Evolutionary conservation across 2,113 vertebrate species (phyloP), one percentile per base, ranked within the genome.

Genomic region (Eulacestoma nigropectus): DNA sequence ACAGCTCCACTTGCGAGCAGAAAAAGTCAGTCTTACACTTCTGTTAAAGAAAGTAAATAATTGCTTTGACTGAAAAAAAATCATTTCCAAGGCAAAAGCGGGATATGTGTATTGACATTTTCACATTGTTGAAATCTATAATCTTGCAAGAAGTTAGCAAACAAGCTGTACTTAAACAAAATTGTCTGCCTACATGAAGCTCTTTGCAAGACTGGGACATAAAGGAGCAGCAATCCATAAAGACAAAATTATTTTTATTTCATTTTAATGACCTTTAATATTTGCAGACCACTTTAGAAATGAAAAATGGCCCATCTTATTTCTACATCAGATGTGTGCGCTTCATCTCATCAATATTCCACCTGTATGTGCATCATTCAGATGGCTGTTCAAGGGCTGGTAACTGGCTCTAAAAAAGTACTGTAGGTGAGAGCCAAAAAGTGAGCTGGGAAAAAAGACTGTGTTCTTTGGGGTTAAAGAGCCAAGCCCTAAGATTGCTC

Each of bases 121-220:
- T 92, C 63, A 65, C 50, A 62, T 41, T 83, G 33, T 65, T 80
- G 59, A 89, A 64, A 92, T 86, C 68, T 74, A 52, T 82, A 67
- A 60, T 68, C 65, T 82, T 75, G 19, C 39, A 95, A 80, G n/a
- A 82, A 89, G 56, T 93, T 57, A 82, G 60, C 69, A 96, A 97
- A 82, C 81, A 93, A 89, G 27, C 19, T 72, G 21, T 68, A 63
- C 14, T 95, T 89, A 81, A 75, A 23, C 35, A 25, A 72, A 89
- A 87, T 47, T 8, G 1, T 29, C 32, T 82, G 53, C 44, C 35
- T 82, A 63, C 21, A 33, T 47, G 47, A 70, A 91, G 33, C 27
- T 93, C 23, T 90, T 75, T 63, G 35, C 30, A 89, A 78, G 55
- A 59, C n/a, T 59, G 49, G 41, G 69, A 55, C 25, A 29, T 57